These are phyloP conservation scores for Chaitophorus viminalis DNA, from an alignment of 2,888 invertebrate genomes.

Conservation along the genomic window DNA sequence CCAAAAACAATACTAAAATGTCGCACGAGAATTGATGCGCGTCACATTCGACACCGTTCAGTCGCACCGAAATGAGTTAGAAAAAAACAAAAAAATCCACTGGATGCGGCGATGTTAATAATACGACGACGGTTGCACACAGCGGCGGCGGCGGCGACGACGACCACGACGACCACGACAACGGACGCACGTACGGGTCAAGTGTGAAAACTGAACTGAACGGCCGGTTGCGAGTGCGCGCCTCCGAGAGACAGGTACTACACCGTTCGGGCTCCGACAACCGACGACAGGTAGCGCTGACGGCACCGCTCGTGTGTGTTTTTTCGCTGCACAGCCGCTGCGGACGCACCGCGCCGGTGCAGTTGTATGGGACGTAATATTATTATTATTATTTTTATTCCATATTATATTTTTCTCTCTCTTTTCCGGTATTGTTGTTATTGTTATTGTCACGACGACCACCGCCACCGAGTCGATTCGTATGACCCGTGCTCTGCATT, in stretches of 20 bases:
- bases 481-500: not conserved
- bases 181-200: not conserved
- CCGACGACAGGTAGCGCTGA: not conserved
- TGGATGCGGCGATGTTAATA: not conserved
- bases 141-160: not conserved
- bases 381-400: not conserved
- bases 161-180: not conserved
- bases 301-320: not conserved
- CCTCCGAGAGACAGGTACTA: conserved; percentile 45
- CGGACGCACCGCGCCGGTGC: not conserved
- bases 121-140: not conserved
- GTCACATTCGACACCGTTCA: too few species aligned
- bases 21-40: not conserved
- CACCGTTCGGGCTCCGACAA: not conserved
- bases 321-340: not conserved
- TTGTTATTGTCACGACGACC: not conserved
- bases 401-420: not conserved
- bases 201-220: conserved; percentile 50
- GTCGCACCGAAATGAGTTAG: not conserved
- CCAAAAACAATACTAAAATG: not conserved
- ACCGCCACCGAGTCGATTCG: not conserved
- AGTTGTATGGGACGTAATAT: not conserved
- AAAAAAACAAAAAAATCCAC: not conserved
- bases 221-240: conserved; percentile 4
- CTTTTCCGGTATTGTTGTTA: not conserved